Base-by-base conservation (phyloP, 2,888 invertebrate species). In the Mylabris sibirica region DNA sequence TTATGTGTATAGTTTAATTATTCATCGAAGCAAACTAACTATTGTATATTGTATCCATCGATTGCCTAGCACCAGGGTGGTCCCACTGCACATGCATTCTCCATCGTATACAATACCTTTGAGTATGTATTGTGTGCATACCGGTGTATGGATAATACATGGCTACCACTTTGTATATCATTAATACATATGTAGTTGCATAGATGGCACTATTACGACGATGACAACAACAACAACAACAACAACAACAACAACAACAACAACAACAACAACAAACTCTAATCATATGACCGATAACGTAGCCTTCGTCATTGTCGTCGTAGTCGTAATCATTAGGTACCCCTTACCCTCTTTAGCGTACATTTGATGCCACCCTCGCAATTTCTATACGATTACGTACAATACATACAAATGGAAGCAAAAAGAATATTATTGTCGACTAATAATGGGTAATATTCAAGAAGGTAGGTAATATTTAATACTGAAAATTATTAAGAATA, bases 21-120 rank as follows among this genome's bases (percentile, higher is more conserved):
- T 81, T 81, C 80, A 80, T 78, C 75, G 75, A 74, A 79, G 77
- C 81, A 80, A 80, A 81, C 80, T 79, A 79, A 80, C 80, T 80
- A 81, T 81, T 81, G 80, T 79, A 80, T 80, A 81, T 81, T 81
- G 80, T 79, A 80, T 78, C 76, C 79, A 80, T 80, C 81, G 80
- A 81, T 81, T 82, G 80, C 77, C 74, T 78, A 79, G 79, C 78
- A 80, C 76, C 79, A 74, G 79, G 80, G 81, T 80, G 79, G 79
- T 80, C 80, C 77, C 79, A 68, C 68, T 79, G 75, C 79, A 79
- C 78, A 79, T 79, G 78, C 80, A 79, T 80, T 79, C 80, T 80
- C 74, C 76, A 79, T 74, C 77, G 76, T 79, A n/a, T n/a, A 81
- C 81, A 81, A 81, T 81, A 77, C 80, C 81, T 78, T 75, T 77